Evolutionary conservation across 2,888 invertebrate species (phyloP), one percentile per base, ranked within the genome.

Genomic region (Limnephilus auricula): DNA sequence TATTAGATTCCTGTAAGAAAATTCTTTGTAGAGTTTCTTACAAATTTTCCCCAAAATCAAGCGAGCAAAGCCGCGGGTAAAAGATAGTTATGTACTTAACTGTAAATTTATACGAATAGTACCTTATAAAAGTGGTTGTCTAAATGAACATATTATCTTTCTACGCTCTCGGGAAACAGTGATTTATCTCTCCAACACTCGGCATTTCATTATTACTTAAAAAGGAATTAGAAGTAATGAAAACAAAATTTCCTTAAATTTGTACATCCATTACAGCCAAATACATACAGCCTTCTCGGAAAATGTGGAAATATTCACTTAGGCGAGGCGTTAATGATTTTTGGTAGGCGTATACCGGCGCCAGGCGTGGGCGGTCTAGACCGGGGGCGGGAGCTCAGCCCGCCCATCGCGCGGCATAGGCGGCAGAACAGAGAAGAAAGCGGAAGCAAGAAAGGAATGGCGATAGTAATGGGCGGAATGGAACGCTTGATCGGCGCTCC

Each of bases 371-470:
- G 90, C 90, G 90, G 90, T 78, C 34, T 37, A 30, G 18, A 82
- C 10, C 15, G 40, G 37, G 79, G 89, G 82, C 82, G 82, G 32
- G 79, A 45, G 25, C n/a, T 82, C 37, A 65, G 25, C 83, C 37
- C 90, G 90, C 90, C 90, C 90, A 90, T 50, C 65, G 25, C 6
- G 78, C n/a, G 65, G 65, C n/a, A 65, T 90, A 83, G 90, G 90
- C 90, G 90, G 84, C 34, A 34, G 30, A 79, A 34, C 13, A 37
- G 40, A 34, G 31, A 45, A 32, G 32, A 83, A 12, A 83, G 37
- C 40, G 83, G 32, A 90, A 65, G 90, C 50, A 32, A 79, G 40
- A 79, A 31, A 31, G 87, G 25, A 78, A 78, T n/a, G 85, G 85
- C 85, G 37, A 85, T 88, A 85, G 25, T 79, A 40, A 89, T 89